Evolutionary conservation across 2,797 vertebrate species (phyloP), one percentile per base, ranked within the genome.

Genomic region (Apogon talboti): DNA sequence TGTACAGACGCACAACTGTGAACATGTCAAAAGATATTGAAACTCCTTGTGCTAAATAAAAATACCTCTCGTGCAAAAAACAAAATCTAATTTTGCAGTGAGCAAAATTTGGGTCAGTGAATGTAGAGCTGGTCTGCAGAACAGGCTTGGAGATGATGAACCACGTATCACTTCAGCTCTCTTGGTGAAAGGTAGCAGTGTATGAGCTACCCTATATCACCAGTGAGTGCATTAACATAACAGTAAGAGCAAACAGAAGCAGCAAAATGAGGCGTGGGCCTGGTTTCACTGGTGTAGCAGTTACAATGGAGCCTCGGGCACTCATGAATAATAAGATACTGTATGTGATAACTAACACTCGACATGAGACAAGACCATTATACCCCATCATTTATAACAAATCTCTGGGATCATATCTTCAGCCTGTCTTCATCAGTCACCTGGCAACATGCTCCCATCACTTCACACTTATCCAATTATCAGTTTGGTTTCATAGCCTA

Each of bases 261-360:
- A 71, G 79, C 82, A 74, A 79, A 86, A 86, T 69, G 73, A 91
- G 87, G 87, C 79, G 85, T 88, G 84, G 87, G 87, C 89, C 86
- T 75, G 75, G 64, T 81, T 80, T 76, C 81, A 74, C 70, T 81
- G 83, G 80, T 87, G 73, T 63, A 83, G 78, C 79, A 61, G 78
- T 78, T 81, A 80, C 86, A 86, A 78, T 21, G 70, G 57, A 64
- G 86, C 89, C 83, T 81, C 19, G 0, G 88, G 85, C 85, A 52
- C 72, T 86, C 70, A 52, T 84, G 87, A 84, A 91, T 91, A 89
- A 89, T 86, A 75, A 81, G 70, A 87, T 83, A 43, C 41, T 43
- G 41, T 43, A 62, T 57, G 76, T 70, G 79, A 88, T 82, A 89
- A 87, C 78, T 78, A 86, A 89, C 78, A 79, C 55, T 71, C 41